Percentiles rank a stretch among this genome's conserved stretches.
Conservation (phyloP, 2,113 vertebrate species). For the Chloebia gouldiae region DNA sequence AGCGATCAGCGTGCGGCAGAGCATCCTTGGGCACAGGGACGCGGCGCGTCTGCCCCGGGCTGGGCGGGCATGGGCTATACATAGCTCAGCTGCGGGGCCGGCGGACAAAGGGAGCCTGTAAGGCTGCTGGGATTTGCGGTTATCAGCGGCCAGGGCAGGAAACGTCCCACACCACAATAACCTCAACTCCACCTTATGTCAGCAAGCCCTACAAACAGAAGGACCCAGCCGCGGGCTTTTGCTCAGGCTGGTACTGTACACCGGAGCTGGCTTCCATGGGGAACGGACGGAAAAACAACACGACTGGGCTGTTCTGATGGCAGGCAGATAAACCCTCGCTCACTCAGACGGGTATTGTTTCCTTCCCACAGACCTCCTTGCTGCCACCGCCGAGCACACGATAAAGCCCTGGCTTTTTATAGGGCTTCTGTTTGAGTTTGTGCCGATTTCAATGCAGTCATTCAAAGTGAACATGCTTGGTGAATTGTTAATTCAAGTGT, state of each 20-base stretch:
- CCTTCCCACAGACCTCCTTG: slow-evolving; percentile 34
- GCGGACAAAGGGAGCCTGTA: slow-evolving; percentile 41
- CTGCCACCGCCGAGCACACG: slow-evolving; percentile 42
- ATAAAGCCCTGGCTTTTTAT: slow-evolving; percentile 68
- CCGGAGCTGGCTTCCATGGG: slow-evolving; percentile 52
- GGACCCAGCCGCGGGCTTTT: slow-evolving; percentile 65
- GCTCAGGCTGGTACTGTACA: slow-evolving; percentile 86
- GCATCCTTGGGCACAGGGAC: background rate
- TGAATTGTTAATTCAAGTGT: slow-evolving; percentile 69
- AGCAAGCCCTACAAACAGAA: slow-evolving; percentile 85
- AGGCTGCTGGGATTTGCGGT: slow-evolving; percentile 61
- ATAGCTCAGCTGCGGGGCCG: background rate
- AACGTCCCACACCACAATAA: slow-evolving; percentile 64
- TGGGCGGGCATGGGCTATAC: background rate
- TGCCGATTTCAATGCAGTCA: slow-evolving; percentile 70
- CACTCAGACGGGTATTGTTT: slow-evolving; percentile 69
- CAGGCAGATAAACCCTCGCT: slow-evolving; percentile 65
- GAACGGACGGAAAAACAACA: slow-evolving; percentile 69
- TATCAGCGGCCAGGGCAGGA: slow-evolving; percentile 70
- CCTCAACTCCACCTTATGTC: slow-evolving; percentile 84
- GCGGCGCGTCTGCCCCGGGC: background rate
- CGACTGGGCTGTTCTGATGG: slow-evolving; percentile 62
- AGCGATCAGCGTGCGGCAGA: fast-evolving
- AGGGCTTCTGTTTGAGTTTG: slow-evolving; percentile 71
- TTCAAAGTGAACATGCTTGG: slow-evolving; percentile 65